A percentile compares a stretch with the other conserved stretches of the same genome.
Conservation (phyloP, 2,797 vertebrate species). For the Enteromius fasciolatus region DNA sequence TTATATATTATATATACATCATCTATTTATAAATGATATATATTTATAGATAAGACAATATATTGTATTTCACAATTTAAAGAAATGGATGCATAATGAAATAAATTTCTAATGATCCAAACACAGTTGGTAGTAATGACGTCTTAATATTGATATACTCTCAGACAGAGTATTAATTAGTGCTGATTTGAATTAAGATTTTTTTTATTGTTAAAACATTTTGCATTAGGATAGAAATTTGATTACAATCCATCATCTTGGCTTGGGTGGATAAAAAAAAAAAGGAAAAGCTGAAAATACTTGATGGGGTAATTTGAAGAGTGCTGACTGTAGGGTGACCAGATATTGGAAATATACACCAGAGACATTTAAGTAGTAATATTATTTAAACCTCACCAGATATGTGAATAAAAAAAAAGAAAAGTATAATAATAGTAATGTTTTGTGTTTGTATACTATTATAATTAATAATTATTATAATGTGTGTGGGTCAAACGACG, state of each 20-base stretch:
- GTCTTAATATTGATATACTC: background rate
- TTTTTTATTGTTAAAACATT: background rate
- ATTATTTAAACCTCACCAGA: too few species aligned
- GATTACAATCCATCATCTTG: too few species aligned
- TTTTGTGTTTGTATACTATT: background rate
- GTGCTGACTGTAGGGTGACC: too few species aligned
- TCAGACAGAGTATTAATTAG: too few species aligned
- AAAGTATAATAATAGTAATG: too few species aligned
- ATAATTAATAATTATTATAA: background rate
- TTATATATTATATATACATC: too few species aligned
- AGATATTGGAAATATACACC: too few species aligned
- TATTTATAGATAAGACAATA: background rate
- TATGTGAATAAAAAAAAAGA: background rate
- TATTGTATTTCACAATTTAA: background rate
- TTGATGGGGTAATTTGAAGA: background rate
- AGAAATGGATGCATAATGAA: background rate
- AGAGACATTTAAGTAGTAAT: too few species aligned
- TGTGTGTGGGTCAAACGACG: background rate
- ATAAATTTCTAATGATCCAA: background rate
- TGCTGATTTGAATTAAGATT: background rate
- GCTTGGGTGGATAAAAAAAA: too few species aligned
- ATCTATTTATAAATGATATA: too few species aligned
- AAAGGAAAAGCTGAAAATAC: too few species aligned
- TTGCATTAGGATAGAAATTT: background rate
- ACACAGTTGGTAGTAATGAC: background rate